A percentile compares a stretch with the other conserved stretches of the same genome.
phyloP scores from a whole-genome alignment of 2,888 invertebrate genomes.

The Drosophila stalkeri region DNA sequence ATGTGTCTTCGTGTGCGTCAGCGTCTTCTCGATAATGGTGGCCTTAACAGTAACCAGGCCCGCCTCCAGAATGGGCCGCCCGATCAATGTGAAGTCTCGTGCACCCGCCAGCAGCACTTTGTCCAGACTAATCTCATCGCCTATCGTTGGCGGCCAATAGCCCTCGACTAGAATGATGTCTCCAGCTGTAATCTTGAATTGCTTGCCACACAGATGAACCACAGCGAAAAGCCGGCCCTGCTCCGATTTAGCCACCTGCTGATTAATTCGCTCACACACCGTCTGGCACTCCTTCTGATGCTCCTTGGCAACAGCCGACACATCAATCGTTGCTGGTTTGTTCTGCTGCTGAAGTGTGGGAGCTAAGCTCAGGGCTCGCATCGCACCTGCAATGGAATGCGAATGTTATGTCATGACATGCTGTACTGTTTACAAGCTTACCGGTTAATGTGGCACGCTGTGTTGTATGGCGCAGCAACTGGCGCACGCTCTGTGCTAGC shows the following conservation, averaged over 20 bases:
- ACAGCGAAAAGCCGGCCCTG: conserved; percentile 89
- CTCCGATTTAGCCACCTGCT: conserved; percentile 65
- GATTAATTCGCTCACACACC: conserved; percentile 78
- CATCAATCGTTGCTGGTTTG: conserved; percentile 47
- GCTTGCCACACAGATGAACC: conserved; percentile 92
- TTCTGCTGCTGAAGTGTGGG: conserved; percentile 65
- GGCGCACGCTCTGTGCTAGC: conserved; percentile 64
- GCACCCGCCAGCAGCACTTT: conserved; percentile 93
- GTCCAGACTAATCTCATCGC: conserved; percentile 92
- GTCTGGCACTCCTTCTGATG: conserved; percentile 68
- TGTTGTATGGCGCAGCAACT: conserved; percentile 61
- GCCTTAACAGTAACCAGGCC: conserved; percentile 91
- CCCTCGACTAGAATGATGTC: conserved; percentile 93
- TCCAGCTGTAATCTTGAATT: conserved; percentile 93
- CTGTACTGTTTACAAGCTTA: conserved; percentile 31
- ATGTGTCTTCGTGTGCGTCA: conserved; percentile 92
- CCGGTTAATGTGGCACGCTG: conserved; percentile 54
- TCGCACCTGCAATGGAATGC: conserved; percentile 55
- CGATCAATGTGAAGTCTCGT: conserved; percentile 92
- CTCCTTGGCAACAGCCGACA: conserved; percentile 48
- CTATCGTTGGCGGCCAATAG: conserved; percentile 92
- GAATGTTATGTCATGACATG: conserved; percentile 62
- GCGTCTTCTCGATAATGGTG: conserved; percentile 93
- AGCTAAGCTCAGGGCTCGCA: conserved; percentile 72
- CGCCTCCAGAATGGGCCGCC: conserved; percentile 91